A percentile compares a stretch with the other conserved stretches of the same genome.
Evolutionary conservation across 2,888 invertebrate species (phyloP).

Genomic region (Quadroppia sp.): DNA sequence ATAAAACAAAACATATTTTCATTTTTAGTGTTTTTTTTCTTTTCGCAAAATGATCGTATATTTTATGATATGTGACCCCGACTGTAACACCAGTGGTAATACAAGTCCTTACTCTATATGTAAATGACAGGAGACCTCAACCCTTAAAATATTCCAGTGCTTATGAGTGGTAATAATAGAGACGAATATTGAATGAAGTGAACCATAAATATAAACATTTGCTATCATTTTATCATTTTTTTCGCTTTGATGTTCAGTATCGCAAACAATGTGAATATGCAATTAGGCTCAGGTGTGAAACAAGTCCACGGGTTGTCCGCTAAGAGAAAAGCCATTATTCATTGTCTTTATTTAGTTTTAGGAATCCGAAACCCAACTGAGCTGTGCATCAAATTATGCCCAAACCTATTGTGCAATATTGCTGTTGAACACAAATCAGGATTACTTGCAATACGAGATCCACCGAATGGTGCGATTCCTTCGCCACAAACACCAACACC

Average conservation of each 20-base stretch:
- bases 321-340: slow-evolving; percentile 21
- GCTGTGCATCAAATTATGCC: slow-evolving; percentile 22
- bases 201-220: background rate
- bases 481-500: background rate
- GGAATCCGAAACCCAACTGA: slow-evolving; percentile 12
- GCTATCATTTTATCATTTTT: slow-evolving; percentile 15
- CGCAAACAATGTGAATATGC: slow-evolving; percentile 11
- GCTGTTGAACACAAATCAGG: background rate
- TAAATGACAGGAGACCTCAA: slow-evolving; percentile 3
- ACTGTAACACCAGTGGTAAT: background rate
- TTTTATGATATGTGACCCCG: background rate
- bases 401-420: slow-evolving; percentile 30
- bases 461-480: background rate
- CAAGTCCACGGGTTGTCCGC: slow-evolving; percentile 26
- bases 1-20: slow-evolving; percentile 9
- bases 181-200: slow-evolving; percentile 11
- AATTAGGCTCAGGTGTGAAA: slow-evolving; percentile 36
- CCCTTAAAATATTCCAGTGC: slow-evolving; percentile 14
- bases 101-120: slow-evolving; percentile 9
- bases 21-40: slow-evolving; percentile 3
- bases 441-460: slow-evolving; percentile 4
- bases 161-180: slow-evolving; percentile 5
- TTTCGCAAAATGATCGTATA: background rate
- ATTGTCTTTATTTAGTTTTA: slow-evolving; percentile 4
- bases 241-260: slow-evolving; percentile 16